Evolutionary conservation across 2,888 invertebrate species (phyloP).

Genomic region (Myopa tessellatipennis): DNA sequence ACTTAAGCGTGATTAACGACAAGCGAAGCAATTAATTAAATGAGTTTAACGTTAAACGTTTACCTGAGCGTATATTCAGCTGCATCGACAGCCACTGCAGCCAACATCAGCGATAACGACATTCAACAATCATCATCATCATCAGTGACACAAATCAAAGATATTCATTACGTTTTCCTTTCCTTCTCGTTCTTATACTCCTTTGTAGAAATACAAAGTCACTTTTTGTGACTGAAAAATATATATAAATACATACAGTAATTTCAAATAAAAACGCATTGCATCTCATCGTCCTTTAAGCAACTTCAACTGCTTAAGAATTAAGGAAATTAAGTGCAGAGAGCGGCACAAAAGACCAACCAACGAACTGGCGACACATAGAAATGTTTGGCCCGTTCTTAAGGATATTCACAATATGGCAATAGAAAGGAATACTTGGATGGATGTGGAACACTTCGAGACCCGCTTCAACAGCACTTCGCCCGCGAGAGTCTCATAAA

Average conservation of each 20-base stretch:
- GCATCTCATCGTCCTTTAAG: no score
- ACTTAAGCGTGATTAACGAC: constrained; percentile 31
- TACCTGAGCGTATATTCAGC: neutral
- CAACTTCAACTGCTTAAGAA: neutral
- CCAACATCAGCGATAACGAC: neutral
- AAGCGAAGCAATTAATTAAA: constrained; percentile 33
- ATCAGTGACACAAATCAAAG: neutral
- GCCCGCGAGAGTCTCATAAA: constrained; percentile 17
- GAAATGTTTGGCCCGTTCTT: neutral
- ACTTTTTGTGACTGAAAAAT: no score
- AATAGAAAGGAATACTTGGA: no score
- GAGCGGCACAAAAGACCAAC: neutral
- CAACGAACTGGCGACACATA: neutral
- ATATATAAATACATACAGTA: no score
- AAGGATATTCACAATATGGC: constrained; percentile 1
- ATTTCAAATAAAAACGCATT: no score
- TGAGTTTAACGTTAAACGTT: constrained; percentile 12
- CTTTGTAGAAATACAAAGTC: no score
- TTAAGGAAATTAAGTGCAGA: neutral
- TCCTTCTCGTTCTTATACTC: no score
- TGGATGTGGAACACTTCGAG: constrained; percentile 12
- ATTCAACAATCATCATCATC: neutral
- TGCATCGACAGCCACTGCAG: neutral
- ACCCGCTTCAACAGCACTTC: neutral
- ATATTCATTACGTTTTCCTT: no score